Evolutionary conservation across 2,797 vertebrate genomes (phyloP), one percentile per base, ranked within the genome.

Genomic region (Scarus forsteni): DNA sequence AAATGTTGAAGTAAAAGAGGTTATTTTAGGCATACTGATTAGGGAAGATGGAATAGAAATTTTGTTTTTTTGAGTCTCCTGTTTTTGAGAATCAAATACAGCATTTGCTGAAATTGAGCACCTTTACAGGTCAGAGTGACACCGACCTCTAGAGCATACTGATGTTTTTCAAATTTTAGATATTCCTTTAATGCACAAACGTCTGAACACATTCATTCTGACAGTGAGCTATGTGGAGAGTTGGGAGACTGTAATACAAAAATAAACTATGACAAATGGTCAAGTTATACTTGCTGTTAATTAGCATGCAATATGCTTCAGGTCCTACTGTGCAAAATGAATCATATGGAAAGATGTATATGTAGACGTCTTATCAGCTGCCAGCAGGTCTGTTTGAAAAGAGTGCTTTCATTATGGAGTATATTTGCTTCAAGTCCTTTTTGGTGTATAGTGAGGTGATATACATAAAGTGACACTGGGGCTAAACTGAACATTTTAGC

Each of bases 401-500:
- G 10, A 11, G 5, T 9, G 15, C 10, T 43, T 27, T 27, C 27
- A 27, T 27, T 8, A 34, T 49, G 52, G 11, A 19, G 11, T 5
- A 44, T 8, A 45, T 27, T 27, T n/a, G n/a, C 10, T 45, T 2
- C 9, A 15, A 57, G 16, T 34, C 8, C 19, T 54, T 11, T 44
- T 18, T 45, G 42, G 46, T 39, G n/a, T 15, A 56, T 35, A 10
- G 15, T 10, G 34, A 60, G 39, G 36, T 55, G 42, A 55, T 53
- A 18, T 50, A 59, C n/a, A 13, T 51, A 39, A 46, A 62, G 8
- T 46, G 48, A 64, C 51, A 34, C 54, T 53, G 19, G 34, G 39
- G 27, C 27, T 36, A 34, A 34, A 46, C 52, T 10, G n/a, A 46
- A n/a, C 27, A 27, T 27, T 27, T 27, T 27, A 27, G 27, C 4